Evolutionary conservation across 2,888 invertebrate species (phyloP).

Genomic region (Tetanocera ferruginea): DNA sequence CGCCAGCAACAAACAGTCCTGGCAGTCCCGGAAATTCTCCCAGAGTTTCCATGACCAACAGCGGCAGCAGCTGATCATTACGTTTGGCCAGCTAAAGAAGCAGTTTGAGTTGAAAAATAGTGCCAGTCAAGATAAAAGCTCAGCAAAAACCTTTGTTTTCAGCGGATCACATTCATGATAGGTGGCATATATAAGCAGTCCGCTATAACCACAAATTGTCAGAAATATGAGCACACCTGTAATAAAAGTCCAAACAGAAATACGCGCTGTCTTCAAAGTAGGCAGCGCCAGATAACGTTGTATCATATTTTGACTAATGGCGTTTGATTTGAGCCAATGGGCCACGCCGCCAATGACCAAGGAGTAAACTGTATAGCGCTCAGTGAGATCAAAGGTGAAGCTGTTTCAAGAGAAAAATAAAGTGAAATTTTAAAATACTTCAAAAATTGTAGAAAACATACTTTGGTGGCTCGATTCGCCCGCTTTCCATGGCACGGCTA

Average conservation of each 20-base stretch:
- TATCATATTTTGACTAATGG: conserved; percentile 84
- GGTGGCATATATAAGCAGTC: conserved; percentile 87
- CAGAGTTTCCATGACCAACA: conserved; percentile 88
- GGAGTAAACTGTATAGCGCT: conserved; percentile 81
- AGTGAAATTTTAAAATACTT: conserved; percentile 4
- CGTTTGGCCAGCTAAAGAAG: conserved; percentile 75
- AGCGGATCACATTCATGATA: conserved; percentile 89
- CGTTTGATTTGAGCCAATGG: conserved; percentile 80
- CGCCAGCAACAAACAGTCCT: conserved; percentile 90
- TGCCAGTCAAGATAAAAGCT: not conserved
- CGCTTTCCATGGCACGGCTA: conserved; percentile 73
- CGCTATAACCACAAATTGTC: conserved; percentile 85
- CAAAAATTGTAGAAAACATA: conserved; percentile 59
- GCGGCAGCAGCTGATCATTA: conserved; percentile 84
- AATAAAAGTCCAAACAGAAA: conserved; percentile 77
- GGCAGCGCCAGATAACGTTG: conserved; percentile 82
- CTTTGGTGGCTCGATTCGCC: conserved; percentile 75
- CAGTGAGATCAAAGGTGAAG: conserved; percentile 77
- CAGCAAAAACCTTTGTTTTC: conserved; percentile 73
- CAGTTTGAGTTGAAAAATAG: not conserved
- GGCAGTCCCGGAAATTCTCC: conserved; percentile 84
- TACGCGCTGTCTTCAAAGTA: conserved; percentile 74
- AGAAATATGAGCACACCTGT: conserved; percentile 82
- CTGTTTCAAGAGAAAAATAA: conserved; percentile 66
- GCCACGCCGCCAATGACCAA: conserved; percentile 79